phyloP scores from a whole-genome alignment of 2,888 invertebrate species.

The Allacma fusca region DNA sequence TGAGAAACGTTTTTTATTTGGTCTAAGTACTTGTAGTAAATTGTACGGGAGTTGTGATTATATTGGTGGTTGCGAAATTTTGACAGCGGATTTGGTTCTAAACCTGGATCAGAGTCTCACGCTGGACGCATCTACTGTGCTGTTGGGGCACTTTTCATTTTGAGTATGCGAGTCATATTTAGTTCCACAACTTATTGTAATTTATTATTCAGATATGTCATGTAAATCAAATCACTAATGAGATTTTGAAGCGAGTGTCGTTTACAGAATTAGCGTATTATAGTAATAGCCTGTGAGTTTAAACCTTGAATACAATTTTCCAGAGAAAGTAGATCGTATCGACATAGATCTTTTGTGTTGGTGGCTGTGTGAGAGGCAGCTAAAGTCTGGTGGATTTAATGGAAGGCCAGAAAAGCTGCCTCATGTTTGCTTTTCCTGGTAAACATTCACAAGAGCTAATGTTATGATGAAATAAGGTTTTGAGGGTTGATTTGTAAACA shows the following conservation, averaged over 20 bases:
- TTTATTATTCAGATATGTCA: no score
- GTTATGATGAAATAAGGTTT: no score
- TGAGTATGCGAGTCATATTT: slow-evolving; percentile 69
- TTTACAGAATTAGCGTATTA: no score
- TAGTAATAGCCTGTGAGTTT: no score
- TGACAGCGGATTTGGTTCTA: slow-evolving; percentile 98
- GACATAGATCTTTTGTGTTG: slow-evolving; percentile 88
- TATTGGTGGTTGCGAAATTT: slow-evolving; percentile 99
- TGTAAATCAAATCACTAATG: no score
- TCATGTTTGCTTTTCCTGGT: slow-evolving; percentile 99
- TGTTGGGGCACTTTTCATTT: slow-evolving; percentile 87
- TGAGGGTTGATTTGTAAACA: no score
- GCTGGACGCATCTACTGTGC: slow-evolving; percentile 97
- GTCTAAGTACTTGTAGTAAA: no score
- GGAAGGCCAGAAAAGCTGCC: slow-evolving; percentile 98
- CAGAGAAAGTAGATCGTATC: slow-evolving; percentile 73
- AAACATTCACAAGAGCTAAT: no score
- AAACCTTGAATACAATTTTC: no score
- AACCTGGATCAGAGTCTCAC: slow-evolving; percentile 95
- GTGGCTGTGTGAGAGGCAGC: slow-evolving; percentile 97
- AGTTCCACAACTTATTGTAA: no score
- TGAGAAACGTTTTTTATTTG: slow-evolving; percentile 62
- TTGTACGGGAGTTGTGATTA: no score
- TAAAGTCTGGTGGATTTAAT: slow-evolving; percentile 96
- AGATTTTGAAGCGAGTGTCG: no score